Percentiles rank a stretch among this genome's conserved stretches.
These are phyloP conservation scores for Pica pica DNA, from an alignment of 2,113 vertebrate species.

Conservation along the genomic window DNA sequence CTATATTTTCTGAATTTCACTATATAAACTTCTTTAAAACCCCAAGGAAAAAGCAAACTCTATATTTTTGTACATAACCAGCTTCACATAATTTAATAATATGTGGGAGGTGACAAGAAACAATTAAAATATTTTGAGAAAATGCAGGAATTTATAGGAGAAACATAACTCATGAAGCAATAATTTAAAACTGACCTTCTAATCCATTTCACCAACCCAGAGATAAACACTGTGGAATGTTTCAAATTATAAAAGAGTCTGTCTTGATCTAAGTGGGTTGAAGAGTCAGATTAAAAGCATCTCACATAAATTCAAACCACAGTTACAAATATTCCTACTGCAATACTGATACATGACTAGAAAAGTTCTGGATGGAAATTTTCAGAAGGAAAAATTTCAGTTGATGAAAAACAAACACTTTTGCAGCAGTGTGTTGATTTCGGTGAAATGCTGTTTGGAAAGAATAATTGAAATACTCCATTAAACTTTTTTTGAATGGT, in stretches of 20 bases:
- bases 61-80: background rate
- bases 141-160: background rate
- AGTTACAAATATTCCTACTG: background rate
- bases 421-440: background rate
- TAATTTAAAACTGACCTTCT: conserved; percentile 21
- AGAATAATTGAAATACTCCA: background rate
- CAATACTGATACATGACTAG: background rate
- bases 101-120: conserved; percentile 7
- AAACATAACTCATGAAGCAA: background rate
- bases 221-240: conserved; percentile 32
- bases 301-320: conserved; percentile 14
- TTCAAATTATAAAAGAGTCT: conserved; percentile 25
- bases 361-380: background rate
- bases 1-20: background rate
- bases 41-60: background rate
- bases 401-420: background rate
- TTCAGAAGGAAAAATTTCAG: background rate
- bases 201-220: background rate
- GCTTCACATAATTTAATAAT: background rate
- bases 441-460: background rate
- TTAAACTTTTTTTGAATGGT: background rate
- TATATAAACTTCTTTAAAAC: background rate
- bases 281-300: conserved; percentile 40
- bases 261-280: background rate
- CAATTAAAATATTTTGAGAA: conserved; percentile 12